Conservation (phyloP, 2,797 vertebrate species). For the Danio jaintianensis region DNA sequence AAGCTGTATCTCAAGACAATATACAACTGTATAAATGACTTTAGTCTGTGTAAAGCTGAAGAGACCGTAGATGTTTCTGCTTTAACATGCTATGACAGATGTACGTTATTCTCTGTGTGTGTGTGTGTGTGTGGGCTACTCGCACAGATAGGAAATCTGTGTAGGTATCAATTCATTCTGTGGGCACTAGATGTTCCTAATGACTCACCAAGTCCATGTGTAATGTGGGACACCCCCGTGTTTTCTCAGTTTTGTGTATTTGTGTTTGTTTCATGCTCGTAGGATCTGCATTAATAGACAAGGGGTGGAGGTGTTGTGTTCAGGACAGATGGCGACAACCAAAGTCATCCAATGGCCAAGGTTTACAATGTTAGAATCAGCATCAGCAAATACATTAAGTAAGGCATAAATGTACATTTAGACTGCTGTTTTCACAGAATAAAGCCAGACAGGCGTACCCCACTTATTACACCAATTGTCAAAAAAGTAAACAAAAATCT, state of each 20-base stretch:
- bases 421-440: too few relatives aligned
- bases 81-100: slow-evolving; percentile 35
- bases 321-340: background rate
- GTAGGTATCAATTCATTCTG: slow-evolving; percentile 53
- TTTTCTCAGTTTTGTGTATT: slow-evolving; percentile 50
- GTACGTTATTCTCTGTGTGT: slow-evolving; percentile 29
- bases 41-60: background rate
- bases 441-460: too few relatives aligned
- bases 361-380: too few relatives aligned
- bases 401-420: too few relatives aligned
- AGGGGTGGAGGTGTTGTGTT: background rate
- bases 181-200: slow-evolving; percentile 61
- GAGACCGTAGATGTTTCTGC: background rate
- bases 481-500: too few relatives aligned
- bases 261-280: background rate
- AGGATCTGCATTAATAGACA: slow-evolving; percentile 14
- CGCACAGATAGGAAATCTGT: slow-evolving; percentile 46
- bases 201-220: slow-evolving; percentile 61
- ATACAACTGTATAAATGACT: background rate
- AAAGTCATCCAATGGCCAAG: too few relatives aligned
- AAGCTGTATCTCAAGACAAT: background rate
- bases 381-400: too few relatives aligned
- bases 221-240: slow-evolving; percentile 59
- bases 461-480: too few relatives aligned
- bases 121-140: slow-evolving; percentile 28